Evolutionary conservation across 1,140 invertebrate genomes (phyloP).

Genomic region (Acromyrmex echinatior): DNA sequence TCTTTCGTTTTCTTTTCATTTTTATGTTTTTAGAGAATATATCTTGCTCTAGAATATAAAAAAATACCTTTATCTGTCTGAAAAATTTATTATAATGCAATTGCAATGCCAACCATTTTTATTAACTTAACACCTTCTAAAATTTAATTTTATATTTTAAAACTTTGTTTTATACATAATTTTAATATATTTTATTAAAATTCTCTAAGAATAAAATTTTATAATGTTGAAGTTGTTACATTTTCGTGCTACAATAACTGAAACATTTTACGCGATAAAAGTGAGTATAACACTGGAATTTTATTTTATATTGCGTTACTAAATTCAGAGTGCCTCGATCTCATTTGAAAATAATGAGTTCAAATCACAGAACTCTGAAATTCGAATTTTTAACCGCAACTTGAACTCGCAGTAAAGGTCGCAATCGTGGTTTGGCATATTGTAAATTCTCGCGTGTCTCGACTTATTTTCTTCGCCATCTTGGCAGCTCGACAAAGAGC

Average conservation of each 20-base stretch:
- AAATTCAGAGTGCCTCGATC: not conserved
- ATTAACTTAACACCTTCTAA: not conserved
- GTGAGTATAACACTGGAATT: not conserved
- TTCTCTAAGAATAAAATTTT: not conserved
- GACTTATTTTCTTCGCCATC: constrained; percentile 42
- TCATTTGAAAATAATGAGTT: constrained; percentile 11
- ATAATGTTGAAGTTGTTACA: not conserved
- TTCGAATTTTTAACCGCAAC: not conserved
- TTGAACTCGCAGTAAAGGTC: not conserved
- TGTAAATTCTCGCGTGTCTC: constrained; percentile 28
- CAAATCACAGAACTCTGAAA: not conserved
- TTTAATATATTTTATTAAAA: not conserved
- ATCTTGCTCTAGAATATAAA: no score
- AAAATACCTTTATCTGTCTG: no score
- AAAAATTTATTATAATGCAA: not conserved
- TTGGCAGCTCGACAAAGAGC: constrained; percentile 65
- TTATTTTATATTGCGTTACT: not conserved
- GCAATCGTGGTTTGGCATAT: constrained; percentile 26
- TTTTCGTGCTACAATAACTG: not conserved
- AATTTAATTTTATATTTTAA: constrained; percentile 20
- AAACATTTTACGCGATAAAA: not conserved
- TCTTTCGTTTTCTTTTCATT: no score
- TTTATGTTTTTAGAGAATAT: no score
- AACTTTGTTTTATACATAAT: not conserved
- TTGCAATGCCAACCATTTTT: not conserved